Percentiles rank a stretch among this genome's conserved stretches.
These are phyloP conservation scores for Xenopus petersii DNA, from an alignment of 2,797 vertebrate species.

Conservation along the genomic window DNA sequence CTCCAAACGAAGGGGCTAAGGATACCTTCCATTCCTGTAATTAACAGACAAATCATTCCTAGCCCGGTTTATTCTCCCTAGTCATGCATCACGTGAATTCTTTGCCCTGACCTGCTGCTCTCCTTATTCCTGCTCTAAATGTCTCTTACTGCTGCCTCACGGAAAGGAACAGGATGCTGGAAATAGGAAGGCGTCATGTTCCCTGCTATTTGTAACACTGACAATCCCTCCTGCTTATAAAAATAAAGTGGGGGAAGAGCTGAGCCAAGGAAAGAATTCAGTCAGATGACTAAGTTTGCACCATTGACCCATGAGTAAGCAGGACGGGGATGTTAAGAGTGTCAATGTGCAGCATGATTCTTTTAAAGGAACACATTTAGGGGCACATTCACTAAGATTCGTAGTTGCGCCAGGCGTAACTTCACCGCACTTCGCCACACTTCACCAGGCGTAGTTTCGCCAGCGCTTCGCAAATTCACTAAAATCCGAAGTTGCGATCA, in stretches of 20 bases:
- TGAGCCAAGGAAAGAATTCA: constrained; percentile 58
- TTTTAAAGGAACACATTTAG: no score
- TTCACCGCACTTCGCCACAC: no score
- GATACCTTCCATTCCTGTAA: constrained; percentile 66
- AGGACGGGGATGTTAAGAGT: neutral
- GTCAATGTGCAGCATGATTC: neutral
- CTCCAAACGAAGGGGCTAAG: constrained; percentile 60
- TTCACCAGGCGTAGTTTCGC: no score
- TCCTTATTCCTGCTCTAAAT: constrained; percentile 48
- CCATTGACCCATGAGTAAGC: constrained; percentile 47
- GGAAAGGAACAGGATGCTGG: constrained; percentile 50
- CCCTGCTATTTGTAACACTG: constrained; percentile 56
- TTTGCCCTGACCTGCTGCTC: constrained; percentile 57
- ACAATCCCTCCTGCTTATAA: constrained; percentile 52
- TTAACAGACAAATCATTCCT: constrained; percentile 57
- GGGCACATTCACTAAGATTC: no score
- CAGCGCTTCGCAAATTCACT: no score
- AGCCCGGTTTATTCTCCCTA: constrained; percentile 44
- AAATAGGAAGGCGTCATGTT: constrained; percentile 43
- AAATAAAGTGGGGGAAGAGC: constrained; percentile 45
- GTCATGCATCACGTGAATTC: constrained; percentile 55
- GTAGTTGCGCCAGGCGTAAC: no score
- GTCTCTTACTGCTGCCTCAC: constrained; percentile 15
- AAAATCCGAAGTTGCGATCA: no score
- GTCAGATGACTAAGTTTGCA: constrained; percentile 55